Base-by-base conservation (phyloP, 2,888 invertebrate species). In the Hoplodrina ambigua region DNA sequence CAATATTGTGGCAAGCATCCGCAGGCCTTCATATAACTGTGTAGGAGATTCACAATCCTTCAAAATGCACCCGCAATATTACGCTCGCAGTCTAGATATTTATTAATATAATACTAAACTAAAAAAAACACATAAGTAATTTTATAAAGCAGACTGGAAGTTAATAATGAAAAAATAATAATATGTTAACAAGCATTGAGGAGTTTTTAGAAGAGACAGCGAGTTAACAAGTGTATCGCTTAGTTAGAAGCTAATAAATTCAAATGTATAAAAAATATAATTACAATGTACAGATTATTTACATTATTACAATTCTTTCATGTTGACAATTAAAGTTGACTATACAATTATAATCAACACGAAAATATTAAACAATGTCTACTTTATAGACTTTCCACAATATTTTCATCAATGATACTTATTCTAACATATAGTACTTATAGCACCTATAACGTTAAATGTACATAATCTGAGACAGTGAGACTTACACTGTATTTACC, bases 401-500 rank as follows among this genome's bases (percentile, higher is more conserved):
- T 69, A 75, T 56, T 71, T 65, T 67, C 37, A 60, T 63, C 41
- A 72, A 78, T 70, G 69, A 53, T 66, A 75, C 72, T 69, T 75
- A 71, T 41, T 25, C 70, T 71, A 70, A 74, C 63, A 63, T 61
- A 63, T 61, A 56, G 50, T 77, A 67, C 67, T 69, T 17, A 73
- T 75, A 79, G 63, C 69, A 69, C 62, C 65, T 66, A 78, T n/a
- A 63, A 54, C 41, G 8, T 54, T 54, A 33, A 50, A 66, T 54
- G 15, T 65, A 75, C 69, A 61, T 64, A 59, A 62, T 67, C 64
- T 65, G 53, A 80, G 65, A 68, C 74, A 52, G 50, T 37, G 50
- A 64, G 17, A 19, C 71, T 87, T 93, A 96, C 77, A 95, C 89
- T 78, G 96, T 96, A 82, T 96, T 96, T 85, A 97, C 96, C 61